Evolutionary conservation across 2,888 invertebrate genomes (phyloP), one percentile per base, ranked within the genome.

Genomic region (Eurytoma adleriae): DNA sequence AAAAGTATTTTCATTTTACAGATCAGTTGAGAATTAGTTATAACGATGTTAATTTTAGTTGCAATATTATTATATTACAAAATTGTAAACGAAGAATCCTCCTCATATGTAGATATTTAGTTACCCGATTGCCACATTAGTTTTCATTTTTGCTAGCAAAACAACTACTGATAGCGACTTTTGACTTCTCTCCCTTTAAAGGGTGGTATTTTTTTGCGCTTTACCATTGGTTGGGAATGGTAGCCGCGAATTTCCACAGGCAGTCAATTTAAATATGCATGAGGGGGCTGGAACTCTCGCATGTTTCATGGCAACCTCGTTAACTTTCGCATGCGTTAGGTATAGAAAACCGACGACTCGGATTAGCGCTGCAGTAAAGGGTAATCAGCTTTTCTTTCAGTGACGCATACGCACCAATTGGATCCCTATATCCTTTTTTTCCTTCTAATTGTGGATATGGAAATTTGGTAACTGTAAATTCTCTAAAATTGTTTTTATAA

Each of bases 261-360:
- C 84, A 83, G 81, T 82, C 86, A 86, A 86, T 86, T 86, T 86
- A 86, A 86, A 86, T 86, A 86, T 86, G 85, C 86, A 86, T 86
- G 86, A 86, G 82, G 83, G 64, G 50, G 78, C 16, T 40, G 13
- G 56, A 13, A 27, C 56, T 61, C 80, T 82, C 75, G 83, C 82
- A 84, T 83, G 85, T 86, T 84, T 85, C 86, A 80, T 80, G 84
- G 83, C 79, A 85, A 86, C 84, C 84, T 86, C 86, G 84, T 86
- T 86, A 86, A 84, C 84, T 85, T 81, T 81, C 78, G 73, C 50
- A 64, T 20, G 54, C 40, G 61, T 48, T 13, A 54, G 10, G n/a
- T 13, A 54, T 13, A 54, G 68, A 72, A 50, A 77, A 75, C 12
- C 64, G 70, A 70, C 72, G 78, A 83, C 79, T 66, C 64, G 84